A percentile compares a stretch with the other conserved stretches of the same genome.
These are phyloP conservation scores for Orthosia gracilis DNA, from an alignment of 2,888 invertebrate species.

Conservation along the genomic window DNA sequence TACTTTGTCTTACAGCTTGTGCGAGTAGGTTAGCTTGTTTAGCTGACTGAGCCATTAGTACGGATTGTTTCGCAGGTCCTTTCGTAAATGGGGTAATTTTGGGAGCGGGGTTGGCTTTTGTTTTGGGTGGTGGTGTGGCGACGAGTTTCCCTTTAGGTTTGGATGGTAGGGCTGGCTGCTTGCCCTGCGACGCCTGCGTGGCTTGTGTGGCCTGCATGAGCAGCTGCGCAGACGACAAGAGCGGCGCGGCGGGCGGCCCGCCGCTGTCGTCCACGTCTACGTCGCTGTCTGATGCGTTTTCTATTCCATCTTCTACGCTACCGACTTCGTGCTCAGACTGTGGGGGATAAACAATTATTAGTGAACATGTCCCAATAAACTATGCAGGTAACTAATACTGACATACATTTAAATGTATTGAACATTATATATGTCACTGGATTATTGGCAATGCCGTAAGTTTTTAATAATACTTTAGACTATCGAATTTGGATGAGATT, in stretches of 20 bases:
- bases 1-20: conserved; percentile 75
- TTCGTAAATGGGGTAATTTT: conserved; percentile 61
- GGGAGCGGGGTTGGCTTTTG: conserved; percentile 66
- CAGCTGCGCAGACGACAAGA: conserved; percentile 84
- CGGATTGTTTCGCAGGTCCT: conserved; percentile 69
- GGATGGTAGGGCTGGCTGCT: conserved; percentile 67
- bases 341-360: neutral
- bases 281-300: conserved; percentile 85
- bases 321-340: conserved; percentile 81
- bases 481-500: conserved; percentile 19
- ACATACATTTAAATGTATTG: too few species aligned
- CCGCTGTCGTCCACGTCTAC: conserved; percentile 86
- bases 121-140: conserved; percentile 70
- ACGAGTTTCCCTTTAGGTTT: conserved; percentile 76
- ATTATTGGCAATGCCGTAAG: too few species aligned
- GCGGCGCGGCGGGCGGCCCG: conserved; percentile 69
- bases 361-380: too few species aligned
- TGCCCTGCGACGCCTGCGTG: conserved; percentile 76
- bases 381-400: too few species aligned
- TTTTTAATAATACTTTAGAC: too few species aligned
- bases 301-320: conserved; percentile 78
- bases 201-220: conserved; percentile 83
- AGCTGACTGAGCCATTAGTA: conserved; percentile 77
- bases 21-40: conserved; percentile 78
- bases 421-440: too few species aligned